Percentiles rank a stretch among this genome's conserved stretches.
Conservation (phyloP, 53 echinoderm and acorn worm species). For the Mesocentrotus franciscanus region DNA sequence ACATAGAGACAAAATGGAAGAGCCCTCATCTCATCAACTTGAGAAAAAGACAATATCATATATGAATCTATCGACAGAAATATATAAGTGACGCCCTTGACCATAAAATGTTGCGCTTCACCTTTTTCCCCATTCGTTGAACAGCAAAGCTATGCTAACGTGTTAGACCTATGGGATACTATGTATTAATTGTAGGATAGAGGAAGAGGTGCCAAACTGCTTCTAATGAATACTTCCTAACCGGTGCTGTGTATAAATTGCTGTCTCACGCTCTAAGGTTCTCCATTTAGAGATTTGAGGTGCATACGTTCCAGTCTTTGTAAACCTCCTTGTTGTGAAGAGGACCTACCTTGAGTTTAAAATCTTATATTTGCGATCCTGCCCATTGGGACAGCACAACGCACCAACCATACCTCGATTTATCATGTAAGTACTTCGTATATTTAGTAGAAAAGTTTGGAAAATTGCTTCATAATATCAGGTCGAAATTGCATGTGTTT, state of each 20-base stretch:
- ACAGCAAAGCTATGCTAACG: not conserved
- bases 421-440: conserved; percentile 11
- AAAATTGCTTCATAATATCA: no score
- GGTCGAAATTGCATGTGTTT: no score
- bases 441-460: not conserved
- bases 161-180: not conserved
- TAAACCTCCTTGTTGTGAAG: not conserved
- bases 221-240: conserved; percentile 57
- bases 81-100: not conserved
- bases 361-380: not conserved
- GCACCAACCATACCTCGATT: conserved; percentile 13
- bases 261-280: conserved; percentile 42
- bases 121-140: not conserved
- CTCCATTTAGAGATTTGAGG: conserved; percentile 19
- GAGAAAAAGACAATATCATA: not conserved
- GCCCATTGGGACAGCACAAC: not conserved
- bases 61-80: not conserved
- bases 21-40: not conserved
- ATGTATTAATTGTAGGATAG: not conserved
- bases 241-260: not conserved
- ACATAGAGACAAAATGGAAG: not conserved
- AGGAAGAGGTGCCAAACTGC: conserved; percentile 38
- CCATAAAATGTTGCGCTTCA: not conserved
- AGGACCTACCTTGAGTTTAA: conserved; percentile 23
- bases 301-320: not conserved